Conservation (phyloP, 2,113 vertebrate genomes). For the Mirounga angustirostris region DNA sequence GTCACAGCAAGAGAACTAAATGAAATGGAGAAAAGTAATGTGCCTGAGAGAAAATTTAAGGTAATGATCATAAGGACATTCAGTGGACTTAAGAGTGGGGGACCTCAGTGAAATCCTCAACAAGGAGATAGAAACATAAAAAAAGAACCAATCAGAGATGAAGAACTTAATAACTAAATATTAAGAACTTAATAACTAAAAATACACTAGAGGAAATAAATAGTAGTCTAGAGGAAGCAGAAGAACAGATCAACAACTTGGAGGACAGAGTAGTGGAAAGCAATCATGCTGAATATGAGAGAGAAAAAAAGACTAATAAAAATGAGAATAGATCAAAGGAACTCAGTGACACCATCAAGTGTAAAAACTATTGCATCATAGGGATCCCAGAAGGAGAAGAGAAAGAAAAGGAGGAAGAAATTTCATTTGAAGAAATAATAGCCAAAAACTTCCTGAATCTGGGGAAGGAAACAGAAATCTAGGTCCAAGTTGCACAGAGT, state of each 20-base stretch:
- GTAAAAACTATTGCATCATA: background rate
- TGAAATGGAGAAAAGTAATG: background rate
- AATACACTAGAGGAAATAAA: background rate
- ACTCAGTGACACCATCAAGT: background rate
- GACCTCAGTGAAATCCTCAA: background rate
- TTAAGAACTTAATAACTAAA: background rate
- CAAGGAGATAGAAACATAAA: background rate
- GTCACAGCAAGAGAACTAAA: background rate
- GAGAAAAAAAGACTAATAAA: background rate
- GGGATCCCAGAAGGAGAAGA: background rate
- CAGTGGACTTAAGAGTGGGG: background rate
- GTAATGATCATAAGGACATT: background rate
- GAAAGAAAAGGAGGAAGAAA: background rate
- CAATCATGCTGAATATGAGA: background rate
- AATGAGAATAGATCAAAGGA: background rate
- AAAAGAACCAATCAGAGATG: background rate
- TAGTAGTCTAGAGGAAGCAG: background rate
- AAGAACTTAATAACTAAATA: background rate
- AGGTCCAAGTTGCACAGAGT: background rate
- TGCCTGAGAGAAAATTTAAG: background rate
- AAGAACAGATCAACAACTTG: background rate
- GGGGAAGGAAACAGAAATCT: background rate
- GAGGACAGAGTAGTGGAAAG: background rate
- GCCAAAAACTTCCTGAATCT: background rate
- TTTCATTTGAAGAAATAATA: background rate